Evolutionary conservation across 1,140 invertebrate species (phyloP), one percentile per base, ranked within the genome.

Genomic region (Saccostrea glomerata): DNA sequence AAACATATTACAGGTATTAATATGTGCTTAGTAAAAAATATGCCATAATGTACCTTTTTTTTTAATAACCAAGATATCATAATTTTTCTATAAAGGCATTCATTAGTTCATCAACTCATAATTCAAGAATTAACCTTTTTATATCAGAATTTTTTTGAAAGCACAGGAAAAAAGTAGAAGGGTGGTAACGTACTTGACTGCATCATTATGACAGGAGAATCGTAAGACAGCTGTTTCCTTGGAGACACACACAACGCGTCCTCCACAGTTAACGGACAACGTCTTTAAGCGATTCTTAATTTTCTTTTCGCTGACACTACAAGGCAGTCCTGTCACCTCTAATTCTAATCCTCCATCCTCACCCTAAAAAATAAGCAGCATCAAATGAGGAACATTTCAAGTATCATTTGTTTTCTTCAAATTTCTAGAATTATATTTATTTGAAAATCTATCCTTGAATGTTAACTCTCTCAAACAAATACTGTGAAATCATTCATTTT

Each of bases 251-350:
- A 97, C 92, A 17, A 98, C 97, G 91, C 96, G 96, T 17, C 97
- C 98, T 15, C 97, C 97, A 94, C 97, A 98, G 94, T 98, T 98
- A 90, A 97, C 96, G 3, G 97, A 97, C 56, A 98, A 94, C 88
- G 96, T 96, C 86, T 96, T 96, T 23, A 98, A 95, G 30, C 97
- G 95, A 87, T 95, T 96, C 25, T 96, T 96, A 7, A 97, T 94
- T 86, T 94, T 94, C 83, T 93, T 93, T 88, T 94, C 91, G 88
- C 95, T 94, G 86, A 95, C 94, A 87, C 96, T 94, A 88, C 95
- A 92, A 17, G 96, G 96, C 90, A 96, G 95, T 88, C 96, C 96
- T 90, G 92, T 94, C 73, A 96, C 95, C 90, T 92, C 91, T 20
- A 90, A 82, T 36, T 92, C 90, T 85, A 83, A 73, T 13, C 92